Evolutionary conservation across 2,888 invertebrate species (phyloP).

Genomic region (Invenusta paracnida): DNA sequence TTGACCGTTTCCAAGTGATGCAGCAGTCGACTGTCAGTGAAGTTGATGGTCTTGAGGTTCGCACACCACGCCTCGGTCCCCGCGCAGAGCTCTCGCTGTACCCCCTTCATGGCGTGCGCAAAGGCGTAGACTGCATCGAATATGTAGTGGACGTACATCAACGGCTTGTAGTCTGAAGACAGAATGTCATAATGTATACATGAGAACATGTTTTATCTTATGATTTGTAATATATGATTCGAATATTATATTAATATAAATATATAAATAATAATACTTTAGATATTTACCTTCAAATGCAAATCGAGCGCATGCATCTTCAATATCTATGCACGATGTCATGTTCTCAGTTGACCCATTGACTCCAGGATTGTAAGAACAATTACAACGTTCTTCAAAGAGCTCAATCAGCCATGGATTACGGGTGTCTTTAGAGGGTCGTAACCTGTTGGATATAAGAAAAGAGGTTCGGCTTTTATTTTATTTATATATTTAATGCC

Average conservation of each 20-base stretch:
- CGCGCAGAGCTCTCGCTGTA: background rate
- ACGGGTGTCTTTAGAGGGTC: background rate
- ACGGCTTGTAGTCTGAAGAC: background rate
- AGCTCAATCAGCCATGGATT: background rate
- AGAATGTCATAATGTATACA: too few species aligned
- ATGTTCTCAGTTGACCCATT: too few species aligned
- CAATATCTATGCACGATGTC: background rate
- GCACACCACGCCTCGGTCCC: background rate
- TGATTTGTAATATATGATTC: too few species aligned
- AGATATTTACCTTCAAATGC: background rate
- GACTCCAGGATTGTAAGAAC: too few species aligned
- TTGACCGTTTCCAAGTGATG: constrained; percentile 47
- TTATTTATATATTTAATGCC: too few species aligned
- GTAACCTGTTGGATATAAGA: background rate
- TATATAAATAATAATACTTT: background rate
- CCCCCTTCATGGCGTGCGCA: background rate
- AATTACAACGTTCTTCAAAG: background rate
- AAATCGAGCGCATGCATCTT: background rate
- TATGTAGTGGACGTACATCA: constrained; percentile 40
- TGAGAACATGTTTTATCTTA: too few species aligned
- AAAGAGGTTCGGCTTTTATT: too few species aligned
- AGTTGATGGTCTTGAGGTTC: constrained; percentile 46
- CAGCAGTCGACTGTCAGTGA: constrained; percentile 48
- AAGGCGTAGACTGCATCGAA: background rate
- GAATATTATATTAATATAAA: too few species aligned